phyloP scores from a whole-genome alignment of 2,113 vertebrate species.

The Pycnonotus jocosus region DNA sequence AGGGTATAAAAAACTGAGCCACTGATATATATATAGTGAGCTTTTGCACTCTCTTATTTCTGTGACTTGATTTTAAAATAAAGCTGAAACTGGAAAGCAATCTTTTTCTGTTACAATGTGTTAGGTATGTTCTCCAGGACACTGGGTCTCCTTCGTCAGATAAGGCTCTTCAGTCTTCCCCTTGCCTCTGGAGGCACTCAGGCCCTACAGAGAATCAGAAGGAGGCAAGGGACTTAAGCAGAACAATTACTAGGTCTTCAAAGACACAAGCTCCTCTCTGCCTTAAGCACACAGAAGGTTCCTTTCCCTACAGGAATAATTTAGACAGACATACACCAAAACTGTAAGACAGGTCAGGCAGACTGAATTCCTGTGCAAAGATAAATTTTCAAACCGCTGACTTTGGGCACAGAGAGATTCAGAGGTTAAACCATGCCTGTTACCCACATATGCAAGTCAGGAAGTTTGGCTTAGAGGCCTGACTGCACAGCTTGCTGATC shows the following conservation, averaged over 20 bases:
- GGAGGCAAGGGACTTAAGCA: background rate
- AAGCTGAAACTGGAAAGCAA: background rate
- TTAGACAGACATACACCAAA: background rate
- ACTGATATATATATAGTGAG: background rate
- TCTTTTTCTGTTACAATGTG: background rate
- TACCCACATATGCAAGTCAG: background rate
- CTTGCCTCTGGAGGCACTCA: background rate
- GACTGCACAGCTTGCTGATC: background rate
- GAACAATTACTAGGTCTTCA: background rate
- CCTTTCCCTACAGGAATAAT: background rate
- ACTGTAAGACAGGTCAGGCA: background rate
- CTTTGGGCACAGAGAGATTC: fast-evolving
- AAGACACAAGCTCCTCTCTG: background rate
- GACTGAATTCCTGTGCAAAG: background rate
- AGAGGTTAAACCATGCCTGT: background rate
- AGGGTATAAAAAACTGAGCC: background rate
- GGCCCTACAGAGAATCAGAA: background rate
- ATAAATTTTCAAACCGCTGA: background rate
- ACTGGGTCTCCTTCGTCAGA: background rate
- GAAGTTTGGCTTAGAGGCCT: background rate
- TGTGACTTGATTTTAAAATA: background rate
- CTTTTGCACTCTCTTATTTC: background rate
- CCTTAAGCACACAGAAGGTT: background rate
- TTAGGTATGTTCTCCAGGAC: background rate
- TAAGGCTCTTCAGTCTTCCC: background rate